A percentile compares a stretch with the other conserved stretches of the same genome.
Evolutionary conservation across 2,113 vertebrate genomes (phyloP).

Genomic region (Rhadina sibilatrix): DNA sequence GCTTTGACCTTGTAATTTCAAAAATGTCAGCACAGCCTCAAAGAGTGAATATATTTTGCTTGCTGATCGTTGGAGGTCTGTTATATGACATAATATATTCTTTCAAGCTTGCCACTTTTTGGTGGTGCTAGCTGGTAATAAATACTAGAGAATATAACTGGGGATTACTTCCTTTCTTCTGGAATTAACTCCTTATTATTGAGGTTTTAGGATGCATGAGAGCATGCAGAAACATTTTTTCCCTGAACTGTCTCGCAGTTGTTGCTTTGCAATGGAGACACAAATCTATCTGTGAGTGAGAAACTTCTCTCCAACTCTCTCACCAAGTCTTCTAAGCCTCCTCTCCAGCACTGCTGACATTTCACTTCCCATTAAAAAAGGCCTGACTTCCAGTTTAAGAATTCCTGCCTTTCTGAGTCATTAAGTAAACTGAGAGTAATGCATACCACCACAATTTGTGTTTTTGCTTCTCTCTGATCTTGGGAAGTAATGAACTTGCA

Average conservation of each 20-base stretch:
- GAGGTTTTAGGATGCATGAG: background rate
- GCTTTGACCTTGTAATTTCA: slow-evolving; percentile 51
- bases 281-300: accelerated
- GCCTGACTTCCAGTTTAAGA: background rate
- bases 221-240: background rate
- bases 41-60: slow-evolving; percentile 31
- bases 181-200: background rate
- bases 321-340: background rate
- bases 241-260: background rate
- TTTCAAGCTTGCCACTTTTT: slow-evolving; percentile 35
- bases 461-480: background rate
- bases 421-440: background rate
- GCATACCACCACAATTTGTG: background rate
- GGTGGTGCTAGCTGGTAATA: slow-evolving; percentile 9
- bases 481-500: background rate
- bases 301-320: background rate
- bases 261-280: background rate
- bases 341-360: background rate
- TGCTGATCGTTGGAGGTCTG: slow-evolving; percentile 18
- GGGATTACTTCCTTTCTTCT: background rate
- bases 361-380: background rate
- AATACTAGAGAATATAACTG: background rate
- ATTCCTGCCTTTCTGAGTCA: slow-evolving; percentile 12
- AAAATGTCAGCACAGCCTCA: slow-evolving; percentile 42
- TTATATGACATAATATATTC: background rate